Evolutionary conservation across 2,888 invertebrate species (phyloP).

Genomic region (Opisthograptis luteolata): DNA sequence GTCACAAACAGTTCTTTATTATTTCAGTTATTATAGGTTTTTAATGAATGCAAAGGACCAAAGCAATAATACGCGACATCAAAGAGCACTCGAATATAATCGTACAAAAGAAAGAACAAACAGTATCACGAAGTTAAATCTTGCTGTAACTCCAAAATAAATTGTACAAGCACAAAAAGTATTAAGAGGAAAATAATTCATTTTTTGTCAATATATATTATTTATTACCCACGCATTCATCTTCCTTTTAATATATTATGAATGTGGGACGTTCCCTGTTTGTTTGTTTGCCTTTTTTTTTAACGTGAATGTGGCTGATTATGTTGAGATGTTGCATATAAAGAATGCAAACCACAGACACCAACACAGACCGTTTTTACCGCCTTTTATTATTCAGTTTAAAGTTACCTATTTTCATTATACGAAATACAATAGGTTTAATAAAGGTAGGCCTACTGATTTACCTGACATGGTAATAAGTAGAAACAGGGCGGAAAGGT

Average conservation of each 20-base stretch:
- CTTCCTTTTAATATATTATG: no score
- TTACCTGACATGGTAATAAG: conserved; percentile 26
- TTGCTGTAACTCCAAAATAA: conserved; percentile 1
- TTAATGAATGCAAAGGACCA: conserved; percentile 4
- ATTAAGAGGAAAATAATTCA: conserved; percentile 6
- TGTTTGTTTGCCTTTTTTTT: no score
- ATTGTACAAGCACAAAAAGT: conserved; percentile 6
- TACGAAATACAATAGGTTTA: conserved; percentile 1
- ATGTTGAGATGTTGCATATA: no score
- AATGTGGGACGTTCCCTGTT: no score
- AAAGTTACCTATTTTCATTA: conserved; percentile 7
- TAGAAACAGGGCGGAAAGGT: conserved; percentile 12
- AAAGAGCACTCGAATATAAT: conserved; percentile 9
- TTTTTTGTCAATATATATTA: no score
- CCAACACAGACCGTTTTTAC: no score
- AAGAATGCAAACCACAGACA: no score
- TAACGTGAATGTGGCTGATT: no score
- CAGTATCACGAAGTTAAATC: conserved; percentile 2
- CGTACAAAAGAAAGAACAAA: neutral
- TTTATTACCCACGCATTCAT: no score
- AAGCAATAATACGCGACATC: conserved; percentile 8
- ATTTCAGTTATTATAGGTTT: conserved; percentile 11
- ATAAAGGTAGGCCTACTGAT: conserved; percentile 13
- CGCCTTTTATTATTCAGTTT: conserved; percentile 8
- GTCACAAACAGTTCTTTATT: conserved; percentile 13